Percentiles rank a stretch among this genome's conserved stretches.
These are phyloP conservation scores for Quadriops clusia DNA, from an alignment of 2,888 invertebrate species.

Conservation along the genomic window DNA sequence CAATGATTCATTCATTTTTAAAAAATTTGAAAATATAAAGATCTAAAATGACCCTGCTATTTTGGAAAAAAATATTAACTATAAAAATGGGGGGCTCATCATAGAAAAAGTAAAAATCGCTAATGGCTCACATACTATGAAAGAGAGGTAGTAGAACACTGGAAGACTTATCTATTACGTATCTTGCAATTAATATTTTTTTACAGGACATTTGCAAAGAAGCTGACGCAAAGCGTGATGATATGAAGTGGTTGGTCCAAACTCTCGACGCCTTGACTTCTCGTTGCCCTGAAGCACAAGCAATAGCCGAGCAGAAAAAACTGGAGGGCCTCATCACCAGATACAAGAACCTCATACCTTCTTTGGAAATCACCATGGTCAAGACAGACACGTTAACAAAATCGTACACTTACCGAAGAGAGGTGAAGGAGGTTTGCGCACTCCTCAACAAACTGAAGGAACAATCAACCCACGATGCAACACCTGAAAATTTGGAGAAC, in stretches of 20 bases:
- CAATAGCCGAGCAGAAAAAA: conserved; percentile 65
- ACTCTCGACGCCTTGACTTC: conserved; percentile 76
- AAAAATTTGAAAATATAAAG: too few species aligned
- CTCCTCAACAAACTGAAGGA: conserved; percentile 66
- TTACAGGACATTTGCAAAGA: conserved; percentile 77
- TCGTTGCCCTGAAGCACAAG: conserved; percentile 70
- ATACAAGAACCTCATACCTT: conserved; percentile 84
- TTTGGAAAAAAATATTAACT: too few species aligned
- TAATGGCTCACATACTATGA: too few species aligned
- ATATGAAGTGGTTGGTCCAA: conserved; percentile 92
- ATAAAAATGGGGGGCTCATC: too few species aligned
- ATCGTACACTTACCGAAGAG: conserved; percentile 83
- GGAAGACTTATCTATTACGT: too few species aligned
- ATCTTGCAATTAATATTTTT: too few species aligned
- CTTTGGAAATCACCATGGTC: conserved; percentile 84
- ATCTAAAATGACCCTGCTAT: too few species aligned
- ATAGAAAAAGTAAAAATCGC: too few species aligned
- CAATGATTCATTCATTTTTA: too few species aligned
- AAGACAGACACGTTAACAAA: conserved; percentile 86
- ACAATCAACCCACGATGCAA: conserved; percentile 51
- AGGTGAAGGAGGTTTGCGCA: conserved; percentile 75
- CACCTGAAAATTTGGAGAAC: conserved; percentile 59
- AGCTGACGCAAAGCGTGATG: conserved; percentile 81
- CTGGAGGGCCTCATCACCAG: conserved; percentile 73
- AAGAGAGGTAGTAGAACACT: too few species aligned